Percentiles rank a stretch among this genome's conserved stretches.
phyloP scores from a whole-genome alignment of 2,113 vertebrate genomes.

The Ctenomys sociabilis region DNA sequence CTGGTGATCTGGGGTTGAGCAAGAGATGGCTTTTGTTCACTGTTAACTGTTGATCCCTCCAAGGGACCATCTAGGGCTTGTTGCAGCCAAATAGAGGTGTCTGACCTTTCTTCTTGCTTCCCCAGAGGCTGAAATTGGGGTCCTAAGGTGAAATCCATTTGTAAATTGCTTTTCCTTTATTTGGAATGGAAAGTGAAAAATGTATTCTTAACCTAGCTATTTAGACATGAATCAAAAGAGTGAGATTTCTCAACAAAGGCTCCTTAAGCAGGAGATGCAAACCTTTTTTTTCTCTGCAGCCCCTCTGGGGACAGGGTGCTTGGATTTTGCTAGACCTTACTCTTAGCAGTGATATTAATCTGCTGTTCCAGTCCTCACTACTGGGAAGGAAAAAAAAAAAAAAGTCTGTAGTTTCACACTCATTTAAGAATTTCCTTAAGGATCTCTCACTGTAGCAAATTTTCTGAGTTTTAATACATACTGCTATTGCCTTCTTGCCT shows the following conservation, averaged over 20 bases:
- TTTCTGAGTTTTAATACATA: background rate
- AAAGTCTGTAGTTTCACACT: background rate
- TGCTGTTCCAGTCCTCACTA: background rate
- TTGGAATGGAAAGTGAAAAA: background rate
- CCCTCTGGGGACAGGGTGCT: background rate
- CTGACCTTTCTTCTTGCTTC: conserved; percentile 15
- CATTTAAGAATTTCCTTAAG: background rate
- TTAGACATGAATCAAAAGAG: background rate
- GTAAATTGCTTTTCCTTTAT: conserved; percentile 33
- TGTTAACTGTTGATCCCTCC: background rate
- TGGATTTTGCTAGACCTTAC: background rate
- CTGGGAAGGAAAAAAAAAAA: background rate
- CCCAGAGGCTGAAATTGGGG: conserved; percentile 17
- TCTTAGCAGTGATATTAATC: background rate
- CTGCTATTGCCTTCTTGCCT: background rate
- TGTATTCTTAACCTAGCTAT: background rate
- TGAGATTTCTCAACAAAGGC: background rate
- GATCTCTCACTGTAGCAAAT: background rate
- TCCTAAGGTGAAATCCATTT: conserved; percentile 28
- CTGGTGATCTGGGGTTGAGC: background rate
- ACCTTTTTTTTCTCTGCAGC: background rate
- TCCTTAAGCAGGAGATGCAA: background rate
- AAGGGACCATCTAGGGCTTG: background rate
- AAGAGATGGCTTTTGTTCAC: background rate
- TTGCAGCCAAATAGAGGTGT: background rate